Evolutionary conservation across 2,888 invertebrate species (phyloP), one percentile per base, ranked within the genome.

Genomic region (Zygaena filipendulae): DNA sequence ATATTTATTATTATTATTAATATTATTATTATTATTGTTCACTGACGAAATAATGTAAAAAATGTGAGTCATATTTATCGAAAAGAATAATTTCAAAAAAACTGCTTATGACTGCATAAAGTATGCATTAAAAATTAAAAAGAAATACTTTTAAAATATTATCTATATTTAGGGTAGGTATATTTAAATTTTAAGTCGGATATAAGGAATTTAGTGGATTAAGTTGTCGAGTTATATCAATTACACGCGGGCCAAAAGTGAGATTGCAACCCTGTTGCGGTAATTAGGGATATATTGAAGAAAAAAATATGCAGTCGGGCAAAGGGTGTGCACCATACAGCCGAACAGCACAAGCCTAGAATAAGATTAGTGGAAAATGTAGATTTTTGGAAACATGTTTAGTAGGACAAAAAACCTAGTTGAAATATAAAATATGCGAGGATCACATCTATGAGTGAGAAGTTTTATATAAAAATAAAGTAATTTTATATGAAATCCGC

Each of bases 301-400:
- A n/a, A n/a, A n/a, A n/a, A n/a, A n/a, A n/a, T n/a, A n/a, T n/a
- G n/a, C n/a, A n/a, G n/a, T n/a, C n/a, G n/a, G n/a, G n/a, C n/a
- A n/a, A n/a, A n/a, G n/a, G n/a, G n/a, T n/a, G n/a, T n/a, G 62
- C 53, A 64, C 57, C 59, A 62, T 59, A 55, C 59, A 67, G 58
- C 68, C 35, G 57, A 46, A n/a, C 45, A 59, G 69, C 69, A 72
- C 67, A 70, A 66, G 66, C 42, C 32, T 60, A 68, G 56, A 34
- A 36, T 69, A 71, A 66, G 63, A 50, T 56, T 66, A 67, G 62
- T 57, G 58, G 62, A 61, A 60, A 57, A 52, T 51, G 63, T 75
- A 77, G 77, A 63, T 68, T 79, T 77, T 79, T 79, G 71, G 77
- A 77, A 58, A 71, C 61, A 72, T 77, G 74, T 79, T 77, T 74